Conservation (phyloP, 2,888 invertebrate species). For the Nemapogon koenigi region DNA sequence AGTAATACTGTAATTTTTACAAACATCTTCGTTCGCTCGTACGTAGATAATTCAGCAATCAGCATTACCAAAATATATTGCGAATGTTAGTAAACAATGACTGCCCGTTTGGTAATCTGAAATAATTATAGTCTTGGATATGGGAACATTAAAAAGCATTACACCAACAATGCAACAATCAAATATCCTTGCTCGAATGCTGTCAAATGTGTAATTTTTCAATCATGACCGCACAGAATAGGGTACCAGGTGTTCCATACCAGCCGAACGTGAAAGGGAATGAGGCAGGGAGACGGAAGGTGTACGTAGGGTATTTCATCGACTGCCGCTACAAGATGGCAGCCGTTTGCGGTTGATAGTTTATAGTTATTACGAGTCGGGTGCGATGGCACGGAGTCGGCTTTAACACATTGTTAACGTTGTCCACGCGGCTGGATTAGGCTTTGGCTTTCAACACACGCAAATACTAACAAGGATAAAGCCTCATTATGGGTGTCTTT, state of each 20-base stretch:
- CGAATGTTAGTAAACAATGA: no score
- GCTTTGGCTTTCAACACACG: not conserved
- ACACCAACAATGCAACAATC: no score
- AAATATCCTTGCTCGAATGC: no score
- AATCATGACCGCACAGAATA: no score
- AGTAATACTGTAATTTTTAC: no score
- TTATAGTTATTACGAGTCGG: slow-evolving; percentile 63
- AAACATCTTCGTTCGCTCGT: no score
- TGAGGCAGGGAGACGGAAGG: slow-evolving; percentile 30
- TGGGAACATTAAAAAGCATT: no score
- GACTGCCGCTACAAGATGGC: slow-evolving; percentile 57
- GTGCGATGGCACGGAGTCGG: slow-evolving; percentile 49
- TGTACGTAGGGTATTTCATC: slow-evolving; percentile 49
- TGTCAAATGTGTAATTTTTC: no score
- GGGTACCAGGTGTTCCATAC: slow-evolving; percentile 33
- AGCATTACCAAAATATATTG: no score
- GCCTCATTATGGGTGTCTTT: not conserved
- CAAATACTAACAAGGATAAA: not conserved
- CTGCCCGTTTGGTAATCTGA: no score
- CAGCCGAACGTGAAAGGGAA: slow-evolving; percentile 21
- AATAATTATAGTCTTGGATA: no score
- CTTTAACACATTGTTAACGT: slow-evolving; percentile 62
- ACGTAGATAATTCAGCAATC: no score
- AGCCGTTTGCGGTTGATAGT: slow-evolving; percentile 64
- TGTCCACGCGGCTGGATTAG: slow-evolving; percentile 55